Conservation (phyloP, 2,113 vertebrate species). For the Platichthys flesus region DNA sequence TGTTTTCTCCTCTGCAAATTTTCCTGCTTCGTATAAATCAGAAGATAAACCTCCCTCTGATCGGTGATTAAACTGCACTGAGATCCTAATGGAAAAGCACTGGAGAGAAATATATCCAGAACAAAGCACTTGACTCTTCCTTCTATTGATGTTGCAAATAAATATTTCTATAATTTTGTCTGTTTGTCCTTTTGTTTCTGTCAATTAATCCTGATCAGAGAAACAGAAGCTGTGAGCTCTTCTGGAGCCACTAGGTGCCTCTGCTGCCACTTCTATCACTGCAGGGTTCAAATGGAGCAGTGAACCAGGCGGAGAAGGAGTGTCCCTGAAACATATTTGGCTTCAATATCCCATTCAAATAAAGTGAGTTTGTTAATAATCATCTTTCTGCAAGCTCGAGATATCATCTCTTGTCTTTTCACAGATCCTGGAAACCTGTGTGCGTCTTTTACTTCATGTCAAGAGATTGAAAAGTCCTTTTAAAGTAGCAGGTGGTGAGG, state of each 20-base stretch:
- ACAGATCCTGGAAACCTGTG: too few species aligned
- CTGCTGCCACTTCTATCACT: constrained; percentile 32
- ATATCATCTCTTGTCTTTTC: too few species aligned
- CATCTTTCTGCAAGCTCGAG: neutral
- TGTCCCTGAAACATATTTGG: too few species aligned
- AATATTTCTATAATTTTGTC: constrained; percentile 64
- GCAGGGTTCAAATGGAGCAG: neutral
- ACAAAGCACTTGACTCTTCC: constrained; percentile 74
- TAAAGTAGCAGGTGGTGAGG: neutral
- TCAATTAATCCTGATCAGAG: neutral
- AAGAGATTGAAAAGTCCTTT: neutral
- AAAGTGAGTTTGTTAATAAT: too few species aligned
- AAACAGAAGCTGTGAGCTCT: neutral
- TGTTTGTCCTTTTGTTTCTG: neutral
- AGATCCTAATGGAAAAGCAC: neutral
- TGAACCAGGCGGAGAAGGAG: neutral
- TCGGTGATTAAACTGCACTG: constrained; percentile 17
- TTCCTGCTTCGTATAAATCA: constrained; percentile 52
- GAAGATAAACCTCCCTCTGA: constrained; percentile 13
- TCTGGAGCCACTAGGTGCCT: constrained; percentile 60
- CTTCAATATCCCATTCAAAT: too few species aligned
- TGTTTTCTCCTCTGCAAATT: constrained; percentile 35
- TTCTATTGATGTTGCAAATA: constrained; percentile 76
- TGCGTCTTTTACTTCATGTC: neutral
- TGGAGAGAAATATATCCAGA: constrained; percentile 24